phyloP scores from a whole-genome alignment of 2,797 vertebrate species.

The Tauraco hartlaubi region DNA sequence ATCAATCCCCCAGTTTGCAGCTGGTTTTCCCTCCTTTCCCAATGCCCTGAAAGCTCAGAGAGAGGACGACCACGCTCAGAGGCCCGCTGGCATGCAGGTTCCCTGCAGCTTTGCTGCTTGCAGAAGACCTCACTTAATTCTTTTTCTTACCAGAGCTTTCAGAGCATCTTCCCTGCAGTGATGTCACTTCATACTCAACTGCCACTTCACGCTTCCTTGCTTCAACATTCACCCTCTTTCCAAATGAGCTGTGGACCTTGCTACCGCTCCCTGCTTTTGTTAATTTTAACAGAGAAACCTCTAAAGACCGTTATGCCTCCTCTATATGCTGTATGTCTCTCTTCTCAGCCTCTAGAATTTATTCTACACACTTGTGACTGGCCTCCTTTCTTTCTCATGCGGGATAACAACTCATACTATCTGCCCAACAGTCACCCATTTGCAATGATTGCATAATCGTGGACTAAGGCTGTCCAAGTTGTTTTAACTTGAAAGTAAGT shows the following conservation, averaged over 20 bases:
- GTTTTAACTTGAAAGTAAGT: not conserved
- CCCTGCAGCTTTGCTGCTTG: not conserved
- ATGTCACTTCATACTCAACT: not conserved
- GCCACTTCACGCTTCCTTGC: not conserved
- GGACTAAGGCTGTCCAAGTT: not conserved
- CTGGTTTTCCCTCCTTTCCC: not conserved
- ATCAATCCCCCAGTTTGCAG: not conserved
- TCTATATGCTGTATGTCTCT: not conserved
- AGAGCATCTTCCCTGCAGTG: not conserved
- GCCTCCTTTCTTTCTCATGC: not conserved
- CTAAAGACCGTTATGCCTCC: not conserved
- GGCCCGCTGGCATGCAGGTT: accelerated
- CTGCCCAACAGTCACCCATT: not conserved
- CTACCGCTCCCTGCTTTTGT: not conserved
- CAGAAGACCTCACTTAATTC: not conserved
- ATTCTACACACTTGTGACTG: not conserved
- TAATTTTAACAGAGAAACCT: not conserved
- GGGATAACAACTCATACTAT: not conserved
- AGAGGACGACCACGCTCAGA: accelerated
- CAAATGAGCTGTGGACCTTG: not conserved
- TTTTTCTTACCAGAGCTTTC: not conserved
- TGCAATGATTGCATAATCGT: not conserved
- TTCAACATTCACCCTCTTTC: not conserved
- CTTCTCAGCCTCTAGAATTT: not conserved
- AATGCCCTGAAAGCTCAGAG: not conserved